Evolutionary conservation across 2,113 vertebrate species (phyloP).

Genomic region (Panurus biarmicus): DNA sequence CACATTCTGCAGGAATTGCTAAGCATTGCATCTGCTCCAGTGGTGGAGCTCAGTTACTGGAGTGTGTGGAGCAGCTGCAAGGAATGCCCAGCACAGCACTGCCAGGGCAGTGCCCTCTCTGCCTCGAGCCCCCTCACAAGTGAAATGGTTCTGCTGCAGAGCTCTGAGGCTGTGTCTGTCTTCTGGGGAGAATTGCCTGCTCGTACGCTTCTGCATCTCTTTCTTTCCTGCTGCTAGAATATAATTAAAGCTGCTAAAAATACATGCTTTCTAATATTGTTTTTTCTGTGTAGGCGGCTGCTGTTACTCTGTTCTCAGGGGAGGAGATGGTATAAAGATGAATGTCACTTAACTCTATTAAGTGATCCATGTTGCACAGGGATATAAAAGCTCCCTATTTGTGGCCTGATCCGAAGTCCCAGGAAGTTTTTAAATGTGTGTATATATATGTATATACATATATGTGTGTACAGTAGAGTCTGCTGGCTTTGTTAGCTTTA

Average conservation of each 20-base stretch:
- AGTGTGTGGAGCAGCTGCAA: background rate
- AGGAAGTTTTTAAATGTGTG: background rate
- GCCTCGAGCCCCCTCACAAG: background rate
- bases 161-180: background rate
- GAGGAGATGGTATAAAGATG: background rate
- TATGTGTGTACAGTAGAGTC: background rate
- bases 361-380: background rate
- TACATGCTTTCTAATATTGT: background rate
- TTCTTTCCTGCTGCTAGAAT: slow-evolving; percentile 33
- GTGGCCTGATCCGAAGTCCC: background rate
- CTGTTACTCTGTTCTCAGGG: background rate
- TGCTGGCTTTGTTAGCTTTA: background rate
- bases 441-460: accelerated
- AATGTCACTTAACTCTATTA: background rate
- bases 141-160: background rate
- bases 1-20: background rate
- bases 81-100: accelerated
- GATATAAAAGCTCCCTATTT: background rate
- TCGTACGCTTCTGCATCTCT: background rate
- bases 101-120: background rate
- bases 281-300: background rate
- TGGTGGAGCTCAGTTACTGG: background rate
- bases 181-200: background rate
- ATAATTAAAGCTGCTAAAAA: slow-evolving; percentile 59
- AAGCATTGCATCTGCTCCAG: background rate